Evolutionary conservation across 2,113 vertebrate species (phyloP).

Genomic region (Cinclus cinclus): DNA sequence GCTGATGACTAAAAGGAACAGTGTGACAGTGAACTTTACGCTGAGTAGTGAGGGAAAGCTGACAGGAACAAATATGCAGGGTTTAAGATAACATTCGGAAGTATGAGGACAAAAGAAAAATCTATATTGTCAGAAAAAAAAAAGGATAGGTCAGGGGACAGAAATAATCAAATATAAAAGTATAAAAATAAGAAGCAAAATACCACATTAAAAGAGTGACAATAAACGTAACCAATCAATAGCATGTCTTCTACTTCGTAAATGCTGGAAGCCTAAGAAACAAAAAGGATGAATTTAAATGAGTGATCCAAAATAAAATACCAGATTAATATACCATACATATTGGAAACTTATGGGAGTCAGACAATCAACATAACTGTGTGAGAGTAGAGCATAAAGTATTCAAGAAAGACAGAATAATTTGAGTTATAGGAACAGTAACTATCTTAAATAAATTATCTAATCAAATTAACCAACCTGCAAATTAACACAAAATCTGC

Average conservation of each 20-base stretch:
- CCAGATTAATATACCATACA: neutral
- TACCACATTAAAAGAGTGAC: neutral
- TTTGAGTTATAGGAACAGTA: neutral
- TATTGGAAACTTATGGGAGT: neutral
- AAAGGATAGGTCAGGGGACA: neutral
- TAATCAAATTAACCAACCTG: neutral
- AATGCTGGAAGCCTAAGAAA: neutral
- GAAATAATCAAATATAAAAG: neutral
- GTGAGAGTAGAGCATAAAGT: neutral
- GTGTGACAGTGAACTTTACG: neutral
- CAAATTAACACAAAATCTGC: neutral
- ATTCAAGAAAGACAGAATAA: neutral
- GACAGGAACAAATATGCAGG: neutral
- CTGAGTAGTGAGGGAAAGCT: neutral
- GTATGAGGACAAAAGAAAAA: neutral
- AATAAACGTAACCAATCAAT: neutral
- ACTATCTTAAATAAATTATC: neutral
- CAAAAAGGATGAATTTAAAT: neutral
- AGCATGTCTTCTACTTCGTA: neutral
- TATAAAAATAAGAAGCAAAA: neutral
- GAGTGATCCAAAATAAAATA: neutral
- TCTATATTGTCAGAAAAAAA: neutral
- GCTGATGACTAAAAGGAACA: neutral
- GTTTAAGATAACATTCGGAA: neutral
- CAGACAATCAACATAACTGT: neutral